Evolutionary conservation across 1,140 invertebrate genomes (phyloP).

Genomic region (Pomphorhynchus laevis): DNA sequence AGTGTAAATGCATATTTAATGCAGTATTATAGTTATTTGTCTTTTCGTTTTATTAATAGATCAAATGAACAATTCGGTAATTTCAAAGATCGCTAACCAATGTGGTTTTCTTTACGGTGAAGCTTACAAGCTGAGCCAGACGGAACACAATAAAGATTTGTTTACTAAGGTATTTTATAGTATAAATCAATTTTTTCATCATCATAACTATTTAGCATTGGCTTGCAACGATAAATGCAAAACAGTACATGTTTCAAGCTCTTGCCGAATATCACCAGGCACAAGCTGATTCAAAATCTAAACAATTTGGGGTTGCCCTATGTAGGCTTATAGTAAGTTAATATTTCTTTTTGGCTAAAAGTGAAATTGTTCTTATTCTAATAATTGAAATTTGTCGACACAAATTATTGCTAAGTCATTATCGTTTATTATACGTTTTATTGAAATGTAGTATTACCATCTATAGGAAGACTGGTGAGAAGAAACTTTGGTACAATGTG

Average conservation of each 20-base stretch:
- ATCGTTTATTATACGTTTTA: conserved; percentile 9
- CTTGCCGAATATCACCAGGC: conserved; percentile 57
- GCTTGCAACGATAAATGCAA: conserved; percentile 30
- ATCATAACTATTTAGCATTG: conserved; percentile 19
- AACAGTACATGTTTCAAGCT: conserved; percentile 49
- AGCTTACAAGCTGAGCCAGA: conserved; percentile 45
- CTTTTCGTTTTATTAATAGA: conserved; percentile 24
- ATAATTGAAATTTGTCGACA: conserved; percentile 12
- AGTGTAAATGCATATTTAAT: conserved; percentile 2
- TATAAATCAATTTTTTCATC: conserved; percentile 1
- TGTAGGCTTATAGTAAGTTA: conserved; percentile 31
- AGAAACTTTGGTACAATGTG: too few relatives aligned
- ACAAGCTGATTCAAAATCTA: conserved; percentile 36
- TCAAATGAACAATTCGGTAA: conserved; percentile 55
- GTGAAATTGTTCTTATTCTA: too few relatives aligned
- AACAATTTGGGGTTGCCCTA: conserved; percentile 61
- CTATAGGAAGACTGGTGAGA: too few relatives aligned
- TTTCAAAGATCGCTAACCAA: conserved; percentile 60
- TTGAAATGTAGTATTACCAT: too few relatives aligned
- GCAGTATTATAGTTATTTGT: neutral
- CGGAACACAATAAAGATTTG: conserved; percentile 28
- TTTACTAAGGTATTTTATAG: neutral
- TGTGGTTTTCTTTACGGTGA: conserved; percentile 68
- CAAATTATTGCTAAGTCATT: conserved; percentile 8
- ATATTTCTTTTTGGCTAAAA: neutral